These are phyloP conservation scores for Drosophila malerkotliana DNA, from an alignment of 1,140 invertebrate species.

Conservation along the genomic window DNA sequence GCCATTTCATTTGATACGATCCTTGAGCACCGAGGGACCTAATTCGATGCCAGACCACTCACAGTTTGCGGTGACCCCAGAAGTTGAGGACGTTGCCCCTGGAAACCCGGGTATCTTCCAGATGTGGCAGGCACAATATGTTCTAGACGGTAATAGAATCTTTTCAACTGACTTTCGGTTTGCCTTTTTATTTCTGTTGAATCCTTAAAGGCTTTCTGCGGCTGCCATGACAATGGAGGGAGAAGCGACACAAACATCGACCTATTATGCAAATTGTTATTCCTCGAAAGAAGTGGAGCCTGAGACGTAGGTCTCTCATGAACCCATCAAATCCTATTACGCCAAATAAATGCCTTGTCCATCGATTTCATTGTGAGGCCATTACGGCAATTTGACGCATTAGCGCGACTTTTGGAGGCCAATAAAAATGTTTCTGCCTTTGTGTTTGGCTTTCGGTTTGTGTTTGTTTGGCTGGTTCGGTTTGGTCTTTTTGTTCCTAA, in stretches of 20 bases:
- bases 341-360: conserved; percentile 28
- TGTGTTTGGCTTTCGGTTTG: conserved; percentile 4
- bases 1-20: conserved; percentile 37
- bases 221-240: conserved; percentile 57
- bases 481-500: conserved; percentile 6
- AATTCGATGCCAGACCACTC: conserved; percentile 34
- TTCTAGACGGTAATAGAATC: conserved; percentile 32
- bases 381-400: conserved; percentile 67
- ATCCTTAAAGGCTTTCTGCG: conserved; percentile 24
- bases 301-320: conserved; percentile 40
- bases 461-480: not conserved
- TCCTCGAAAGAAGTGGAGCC: conserved; percentile 13
- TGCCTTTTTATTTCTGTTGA: conserved; percentile 18
- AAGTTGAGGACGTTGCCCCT: conserved; percentile 6
- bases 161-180: conserved; percentile 44
- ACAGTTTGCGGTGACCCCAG: conserved; percentile 34
- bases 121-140: conserved; percentile 17
- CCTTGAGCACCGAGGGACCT: conserved; percentile 21
- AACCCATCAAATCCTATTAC: conserved; percentile 72
- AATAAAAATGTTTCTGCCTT: conserved; percentile 27
- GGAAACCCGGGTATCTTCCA: conserved; percentile 8
- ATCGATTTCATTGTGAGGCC: conserved; percentile 52
- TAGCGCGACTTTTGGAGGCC: conserved; percentile 26
- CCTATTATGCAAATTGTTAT: conserved; percentile 80
- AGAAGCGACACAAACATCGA: conserved; percentile 59